phyloP scores from a whole-genome alignment of 1,140 invertebrate species.

The Harpegnathos saltator region DNA sequence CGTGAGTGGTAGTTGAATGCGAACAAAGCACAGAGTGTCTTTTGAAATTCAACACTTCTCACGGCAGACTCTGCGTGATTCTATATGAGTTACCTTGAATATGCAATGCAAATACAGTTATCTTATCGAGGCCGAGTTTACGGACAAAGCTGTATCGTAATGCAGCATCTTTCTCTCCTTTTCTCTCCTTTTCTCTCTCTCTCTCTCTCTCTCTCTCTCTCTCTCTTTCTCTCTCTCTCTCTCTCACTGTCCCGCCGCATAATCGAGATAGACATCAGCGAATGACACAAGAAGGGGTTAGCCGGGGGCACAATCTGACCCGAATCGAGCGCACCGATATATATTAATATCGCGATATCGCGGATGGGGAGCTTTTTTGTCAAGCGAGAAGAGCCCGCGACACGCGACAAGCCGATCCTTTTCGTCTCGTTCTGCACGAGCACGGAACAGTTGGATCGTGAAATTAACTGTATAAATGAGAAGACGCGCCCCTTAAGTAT shows the following conservation, averaged over 20 bases:
- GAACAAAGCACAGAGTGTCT: neutral
- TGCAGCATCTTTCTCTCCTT: neutral
- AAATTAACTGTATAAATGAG: too few relatives aligned
- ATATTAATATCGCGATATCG: slow-evolving; percentile 62
- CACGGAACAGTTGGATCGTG: too few relatives aligned
- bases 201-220: too few relatives aligned
- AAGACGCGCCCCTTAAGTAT: too few relatives aligned
- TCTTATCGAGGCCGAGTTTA: slow-evolving; percentile 31
- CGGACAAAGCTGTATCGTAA: slow-evolving; percentile 39
- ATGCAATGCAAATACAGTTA: slow-evolving; percentile 15
- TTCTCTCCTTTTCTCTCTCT: too few relatives aligned
- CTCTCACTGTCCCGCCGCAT: neutral
- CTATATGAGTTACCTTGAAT: neutral
- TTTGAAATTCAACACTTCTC: neutral
- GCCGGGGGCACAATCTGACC: slow-evolving; percentile 65
- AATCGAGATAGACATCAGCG: slow-evolving; percentile 51
- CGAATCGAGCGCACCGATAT: slow-evolving; percentile 61
- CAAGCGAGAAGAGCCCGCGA: too few relatives aligned
- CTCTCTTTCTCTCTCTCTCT: too few relatives aligned
- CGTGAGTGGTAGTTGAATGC: neutral
- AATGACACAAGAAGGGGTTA: slow-evolving; percentile 62
- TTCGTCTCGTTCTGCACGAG: too few relatives aligned
- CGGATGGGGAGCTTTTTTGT: slow-evolving; percentile 67
- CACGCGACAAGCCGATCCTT: too few relatives aligned
- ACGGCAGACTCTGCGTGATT: neutral